Base-by-base conservation (phyloP, 2,797 vertebrate genomes). In the Cossypha polioptera region DNA sequence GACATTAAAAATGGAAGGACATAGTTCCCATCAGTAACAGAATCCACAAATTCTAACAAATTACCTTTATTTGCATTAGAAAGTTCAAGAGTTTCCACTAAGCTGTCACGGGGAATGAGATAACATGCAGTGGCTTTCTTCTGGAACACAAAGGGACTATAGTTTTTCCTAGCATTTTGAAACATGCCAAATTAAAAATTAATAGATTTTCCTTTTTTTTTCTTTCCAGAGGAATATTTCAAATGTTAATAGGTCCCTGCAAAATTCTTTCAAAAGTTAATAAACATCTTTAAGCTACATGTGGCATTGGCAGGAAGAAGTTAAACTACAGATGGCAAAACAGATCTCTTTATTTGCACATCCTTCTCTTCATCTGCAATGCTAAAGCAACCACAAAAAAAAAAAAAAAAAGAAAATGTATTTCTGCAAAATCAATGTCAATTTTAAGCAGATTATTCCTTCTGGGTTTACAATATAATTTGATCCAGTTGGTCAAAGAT, bases 261-360 rank as follows among this genome's bases (percentile, higher is more conserved):
- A 95, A 82, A 86, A 77, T 26, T 84, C 45, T 59, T 88, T 85
- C 85, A 67, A 48, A 90, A 87, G 67, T 97, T 97, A 96, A 91
- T 96, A 97, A 96, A 97, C 95, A 97, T 97, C 89, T 97, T 96
- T 95, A 94, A 94, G 78, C 77, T 97, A 91, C 73, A 91, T 89
- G 96, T 97, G 94, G 94, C 92, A 88, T 78, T 98, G 97, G 97
- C 96, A 97, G 94, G 76, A 96, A 88, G 91, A 97, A 94, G 75
- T 94, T 95, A 97, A 98, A 97, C 96, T 97, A 96, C 98, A 98
- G 98, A 98, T 97, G 97, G 97, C 50, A 88, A 96, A 98, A 88
- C 97, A 98, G 97, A 97, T 97, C 97, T 98, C 97, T 98, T 98
- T 98, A 98, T 97, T 97, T 98, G 92, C 97, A 97, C 95, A 97